phyloP scores from a whole-genome alignment of 2,888 invertebrate species.

The Apantesis nais region DNA sequence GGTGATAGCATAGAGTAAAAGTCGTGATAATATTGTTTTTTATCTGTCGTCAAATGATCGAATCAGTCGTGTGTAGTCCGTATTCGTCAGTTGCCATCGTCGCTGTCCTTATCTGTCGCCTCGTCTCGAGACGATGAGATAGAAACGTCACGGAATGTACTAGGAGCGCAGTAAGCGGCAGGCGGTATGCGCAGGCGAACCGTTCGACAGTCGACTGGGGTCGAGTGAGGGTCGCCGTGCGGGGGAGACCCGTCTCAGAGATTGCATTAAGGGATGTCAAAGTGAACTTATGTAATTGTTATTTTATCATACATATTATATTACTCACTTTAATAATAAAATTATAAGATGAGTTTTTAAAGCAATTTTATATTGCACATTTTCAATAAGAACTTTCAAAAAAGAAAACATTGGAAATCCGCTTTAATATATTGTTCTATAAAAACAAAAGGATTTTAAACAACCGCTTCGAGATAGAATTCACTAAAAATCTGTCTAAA shows the following conservation, averaged over 20 bases:
- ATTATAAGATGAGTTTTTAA: neutral
- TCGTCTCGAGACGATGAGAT: constrained; percentile 45
- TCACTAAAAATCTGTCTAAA: neutral
- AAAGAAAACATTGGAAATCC: neutral
- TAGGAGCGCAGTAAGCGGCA: constrained; percentile 60
- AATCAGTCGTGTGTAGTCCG: constrained; percentile 4
- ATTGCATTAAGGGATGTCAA: constrained; percentile 38
- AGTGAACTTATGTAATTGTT: neutral
- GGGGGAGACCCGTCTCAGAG: constrained; percentile 56
- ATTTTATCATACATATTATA: too few species aligned
- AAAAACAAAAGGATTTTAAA: too few species aligned
- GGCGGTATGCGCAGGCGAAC: constrained; percentile 52
- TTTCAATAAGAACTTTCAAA: neutral
- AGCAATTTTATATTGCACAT: neutral
- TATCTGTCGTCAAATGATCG: constrained; percentile 10
- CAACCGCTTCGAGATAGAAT: neutral
- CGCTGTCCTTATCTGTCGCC: constrained; percentile 14
- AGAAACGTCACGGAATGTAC: constrained; percentile 67
- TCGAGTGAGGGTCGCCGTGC: constrained; percentile 47
- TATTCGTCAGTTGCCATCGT: constrained; percentile 6
- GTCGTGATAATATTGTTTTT: neutral
- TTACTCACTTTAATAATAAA: neutral
- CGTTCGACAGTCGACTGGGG: constrained; percentile 51
- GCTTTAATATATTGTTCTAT: neutral
- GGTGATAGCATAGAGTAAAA: neutral